Evolutionary conservation across 2,113 vertebrate species (phyloP).

Genomic region (Daubentonia madagascariensis): DNA sequence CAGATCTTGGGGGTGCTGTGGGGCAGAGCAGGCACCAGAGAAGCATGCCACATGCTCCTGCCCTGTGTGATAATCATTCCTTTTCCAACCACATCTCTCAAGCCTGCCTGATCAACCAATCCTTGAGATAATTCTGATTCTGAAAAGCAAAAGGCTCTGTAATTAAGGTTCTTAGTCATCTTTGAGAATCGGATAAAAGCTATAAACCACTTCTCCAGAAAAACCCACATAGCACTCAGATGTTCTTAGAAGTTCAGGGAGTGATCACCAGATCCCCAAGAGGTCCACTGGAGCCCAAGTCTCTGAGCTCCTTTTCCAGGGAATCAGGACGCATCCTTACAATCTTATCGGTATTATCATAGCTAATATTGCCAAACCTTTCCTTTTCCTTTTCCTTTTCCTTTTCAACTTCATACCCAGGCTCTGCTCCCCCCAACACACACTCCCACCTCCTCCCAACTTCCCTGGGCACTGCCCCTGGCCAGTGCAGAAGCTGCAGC

Average conservation of each 20-base stretch:
- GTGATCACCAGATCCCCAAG: background rate
- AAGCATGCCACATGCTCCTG: background rate
- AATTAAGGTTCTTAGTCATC: background rate
- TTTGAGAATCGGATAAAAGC: slow-evolving; percentile 13
- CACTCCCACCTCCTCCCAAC: background rate
- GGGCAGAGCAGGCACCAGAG: background rate
- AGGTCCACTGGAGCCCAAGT: background rate
- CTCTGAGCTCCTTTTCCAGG: background rate
- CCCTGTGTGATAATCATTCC: no score
- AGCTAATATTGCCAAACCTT: background rate
- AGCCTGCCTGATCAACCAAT: background rate
- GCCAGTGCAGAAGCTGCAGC: background rate
- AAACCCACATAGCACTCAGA: background rate
- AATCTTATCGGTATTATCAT: background rate
- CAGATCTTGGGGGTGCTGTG: background rate
- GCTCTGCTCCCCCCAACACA: background rate
- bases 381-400: background rate
- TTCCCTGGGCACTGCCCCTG: slow-evolving; percentile 11
- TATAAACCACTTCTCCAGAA: background rate
- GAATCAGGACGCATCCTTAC: background rate
- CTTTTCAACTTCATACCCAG: background rate
- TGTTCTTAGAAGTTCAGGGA: background rate
- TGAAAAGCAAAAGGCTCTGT: background rate
- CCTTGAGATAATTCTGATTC: background rate
- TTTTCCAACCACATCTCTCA: background rate